Base-by-base conservation (phyloP, 1,140 invertebrate genomes). In the Pogonognathellus flavescens region DNA sequence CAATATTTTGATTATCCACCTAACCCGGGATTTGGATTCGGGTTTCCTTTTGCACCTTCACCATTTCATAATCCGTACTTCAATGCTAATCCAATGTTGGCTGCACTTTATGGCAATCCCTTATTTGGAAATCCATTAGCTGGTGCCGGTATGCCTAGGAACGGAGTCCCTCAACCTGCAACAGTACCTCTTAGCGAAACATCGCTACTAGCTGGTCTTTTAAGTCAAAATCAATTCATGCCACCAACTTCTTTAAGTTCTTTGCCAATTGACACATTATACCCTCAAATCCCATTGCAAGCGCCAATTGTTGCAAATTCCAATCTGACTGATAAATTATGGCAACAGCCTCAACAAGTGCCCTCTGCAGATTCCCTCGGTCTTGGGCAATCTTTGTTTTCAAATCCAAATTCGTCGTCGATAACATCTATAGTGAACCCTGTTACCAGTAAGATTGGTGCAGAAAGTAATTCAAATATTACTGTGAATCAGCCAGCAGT, bases 31-130 rank as follows among this genome's bases (percentile, higher is more conserved):
- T 76, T 50, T 50, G 70, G 70, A 5, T 84, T 50, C 53, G 60
- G 62, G 3, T 18, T 70, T 13, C 83, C 83, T 49, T 84, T 20
- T 55, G 14, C 55, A 0, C 2, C 31, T 70, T 41, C 31, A 6
- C 82, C 57, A 50, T 49, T 72, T n/a, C 49, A 72, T 31, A 70
- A 84, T 57, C 83, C 83, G 0, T 84, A 72, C 22, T 76, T 76
- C 10, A 84, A 72, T 22, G 18, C 82, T 20, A 84, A 84, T 72
- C 83, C 83, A 52, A 84, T 66, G 53, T 9, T 76, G 10, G 70
- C 70, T 76, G 31, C 70, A 10, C 25, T 76, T 16, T 76, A 49
- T 50, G 70, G 70, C 8, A 76, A 76, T 76, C 70, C 70, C 41
- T 14, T 76, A 8, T 66, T 66, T 66, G 62, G 62, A 66, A 66